Evolutionary conservation across 2,797 vertebrate genomes (phyloP).

Genomic region (Crossoptilon crossoptilon): DNA sequence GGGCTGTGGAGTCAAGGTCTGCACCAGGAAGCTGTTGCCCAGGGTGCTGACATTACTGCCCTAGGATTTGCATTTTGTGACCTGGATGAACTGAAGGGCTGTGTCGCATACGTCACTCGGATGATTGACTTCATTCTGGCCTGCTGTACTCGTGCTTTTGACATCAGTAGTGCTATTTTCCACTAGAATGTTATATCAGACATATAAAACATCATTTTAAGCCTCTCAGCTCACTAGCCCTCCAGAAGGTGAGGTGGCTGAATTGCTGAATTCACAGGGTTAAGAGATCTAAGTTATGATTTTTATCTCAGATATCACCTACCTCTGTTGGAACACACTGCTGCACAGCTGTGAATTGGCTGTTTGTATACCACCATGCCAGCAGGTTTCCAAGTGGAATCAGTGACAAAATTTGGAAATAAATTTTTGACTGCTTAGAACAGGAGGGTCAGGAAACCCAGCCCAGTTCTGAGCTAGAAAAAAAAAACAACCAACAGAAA

Average conservation of each 20-base stretch:
- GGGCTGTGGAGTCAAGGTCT: neutral
- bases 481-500: neutral
- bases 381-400: neutral
- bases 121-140: neutral
- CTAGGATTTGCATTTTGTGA: neutral
- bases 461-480: neutral
- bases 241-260: neutral
- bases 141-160: neutral
- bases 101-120: neutral
- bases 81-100: neutral
- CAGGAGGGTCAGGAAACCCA: conserved; percentile 13
- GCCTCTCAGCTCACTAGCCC: neutral
- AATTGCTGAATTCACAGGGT: neutral
- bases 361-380: neutral
- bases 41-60: neutral
- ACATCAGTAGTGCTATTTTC: neutral
- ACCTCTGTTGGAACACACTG: neutral
- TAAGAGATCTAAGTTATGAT: neutral
- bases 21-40: neutral
- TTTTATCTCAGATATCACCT: neutral
- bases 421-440: neutral
- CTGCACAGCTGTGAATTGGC: neutral
- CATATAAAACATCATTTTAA: neutral
- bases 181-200: neutral
- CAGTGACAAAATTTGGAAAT: neutral